Base-by-base conservation (phyloP, 2,888 invertebrate genomes). In the Polyommatus iphigenia region DNA sequence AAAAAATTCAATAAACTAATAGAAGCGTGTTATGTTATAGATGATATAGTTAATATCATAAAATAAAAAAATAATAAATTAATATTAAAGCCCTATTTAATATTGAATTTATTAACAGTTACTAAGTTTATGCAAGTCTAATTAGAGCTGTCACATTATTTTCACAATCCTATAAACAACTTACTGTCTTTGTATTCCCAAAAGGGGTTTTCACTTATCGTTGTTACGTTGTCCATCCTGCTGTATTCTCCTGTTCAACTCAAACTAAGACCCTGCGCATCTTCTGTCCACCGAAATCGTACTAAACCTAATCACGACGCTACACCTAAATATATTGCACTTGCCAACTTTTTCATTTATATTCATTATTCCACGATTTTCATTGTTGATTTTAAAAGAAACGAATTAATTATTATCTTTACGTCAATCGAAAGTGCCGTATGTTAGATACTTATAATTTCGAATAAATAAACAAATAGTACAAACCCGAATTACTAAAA, bases 321-420 rank as follows among this genome's bases (percentile, higher is more conserved):
- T 29, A 67, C 67, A 20, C 29, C 67, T 67, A 18, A 67, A 67
- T 67, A 67, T 67, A 67, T 29, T 24, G 10, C 57, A 57, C 62
- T 62, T 57, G 57, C n/a, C 57, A 0, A 57, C 7, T n/a, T 20
- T 67, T 67, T 67, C 29, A 29, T 67, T 29, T 67, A 20, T 15
- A 67, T 67, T 67, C 15, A 29, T 29, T 29, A 67, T 67, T 67
- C 29, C 29, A 29, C 67, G 13, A 29, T 15, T 67, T 29, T 67
- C 29, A 6, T 67, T 67, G 62, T 13, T 59, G 20, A n/a, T 13
- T 29, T 67, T 59, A 10, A 2, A 29, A 29, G 13, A 29, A 67
- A 29, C 8, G n/a, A 67, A 13, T 67, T 67, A 29, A 29, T 67
- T 29, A 62, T 29, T 62, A 13, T 24, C 62, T 67, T 67, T 67